Evolutionary conservation across 2,888 invertebrate species (phyloP), one percentile per base, ranked within the genome.

Genomic region (Cantharis rustica): DNA sequence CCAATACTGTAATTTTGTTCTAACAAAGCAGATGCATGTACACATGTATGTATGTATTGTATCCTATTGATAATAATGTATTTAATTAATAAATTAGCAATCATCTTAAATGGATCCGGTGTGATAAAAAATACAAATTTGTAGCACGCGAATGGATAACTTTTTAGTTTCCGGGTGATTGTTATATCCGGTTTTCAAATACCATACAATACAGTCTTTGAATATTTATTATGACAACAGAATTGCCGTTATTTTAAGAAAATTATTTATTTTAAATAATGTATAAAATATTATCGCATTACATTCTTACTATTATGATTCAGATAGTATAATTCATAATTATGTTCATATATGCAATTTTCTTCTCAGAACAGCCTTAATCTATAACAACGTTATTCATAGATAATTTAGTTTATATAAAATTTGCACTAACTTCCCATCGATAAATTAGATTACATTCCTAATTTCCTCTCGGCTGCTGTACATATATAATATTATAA

Each of bases 131-230:
- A 70, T 75, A 79, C 64, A 62, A 74, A 69, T 66, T 72, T 31
- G 71, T 17, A 68, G 31, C 75, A 75, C 72, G 72, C 77, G 77
- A 77, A 27, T 27, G 72, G 77, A 75, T 79, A 79, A 71, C 76
- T 76, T 74, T 74, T 72, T 73, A 76, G 76, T 75, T 79, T 79
- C 79, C 77, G 74, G 75, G 74, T 74, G 79, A 79, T 79, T 79
- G 71, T 68, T 70, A 63, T 68, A 78, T 79, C 79, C 79, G 75
- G 77, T 64, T 71, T 75, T 71, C 73, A 73, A 73, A 75, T 26
- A 17, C 62, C 73, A 31, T 66, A 75, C 16, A 74, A 74, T 71
- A 61, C 69, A 63, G 63, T 63, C 20, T 69, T 47, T 47, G 47
- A 47, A 23, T 66, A 66, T 66, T 66, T 66, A 66, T 66, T 66